Base-by-base conservation (phyloP, 2,888 invertebrate species). In the Napeogenes sylphis region DNA sequence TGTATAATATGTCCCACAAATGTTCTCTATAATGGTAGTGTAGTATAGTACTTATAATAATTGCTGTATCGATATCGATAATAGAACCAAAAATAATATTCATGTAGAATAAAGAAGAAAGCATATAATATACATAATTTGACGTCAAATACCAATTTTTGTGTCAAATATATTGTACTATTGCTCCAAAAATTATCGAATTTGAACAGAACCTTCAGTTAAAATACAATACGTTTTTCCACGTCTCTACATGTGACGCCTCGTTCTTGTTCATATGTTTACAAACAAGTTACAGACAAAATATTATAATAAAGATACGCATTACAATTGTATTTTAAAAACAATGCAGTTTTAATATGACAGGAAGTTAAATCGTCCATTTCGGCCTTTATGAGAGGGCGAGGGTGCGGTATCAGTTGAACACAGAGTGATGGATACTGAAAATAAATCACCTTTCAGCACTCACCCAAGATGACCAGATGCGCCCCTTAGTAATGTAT, bases 361-460 rank as follows among this genome's bases (percentile, higher is more conserved):
- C 68, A 68, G 67, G 69, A 75, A 76, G 73, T 73, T 79, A 77
- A 82, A 81, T 78, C 76, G 79, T 60, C 63, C 56, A 73, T 70
- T 70, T 74, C 73, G 76, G 70, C 72, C 75, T 63, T 46, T 30
- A 46, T 42, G 10, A 45, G 61, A 59, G 61, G 59, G 62, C 53
- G 60, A 67, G 62, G 67, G 65, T 60, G 82, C 82, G 81, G 80
- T 80, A 83, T 83, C 84, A 82, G 83, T 80, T 81, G 82, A 80
- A 80, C 75, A 73, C 75, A 72, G 74, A 75, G 84, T 89, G 90
- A 90, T 87, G 84, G 85, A 90, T 89, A 76, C 80, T 71, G 76
- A 74, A 81, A 81, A 88, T 90, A 89, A 90, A 90, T 90, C 90
- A 85, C 82, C 74, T 80, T 81, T 78, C 81, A 78, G 78, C 78